Percentiles rank a stretch among this genome's conserved stretches.
Conservation (phyloP, 2,113 vertebrate genomes). For the Scartelaos histophorus region DNA sequence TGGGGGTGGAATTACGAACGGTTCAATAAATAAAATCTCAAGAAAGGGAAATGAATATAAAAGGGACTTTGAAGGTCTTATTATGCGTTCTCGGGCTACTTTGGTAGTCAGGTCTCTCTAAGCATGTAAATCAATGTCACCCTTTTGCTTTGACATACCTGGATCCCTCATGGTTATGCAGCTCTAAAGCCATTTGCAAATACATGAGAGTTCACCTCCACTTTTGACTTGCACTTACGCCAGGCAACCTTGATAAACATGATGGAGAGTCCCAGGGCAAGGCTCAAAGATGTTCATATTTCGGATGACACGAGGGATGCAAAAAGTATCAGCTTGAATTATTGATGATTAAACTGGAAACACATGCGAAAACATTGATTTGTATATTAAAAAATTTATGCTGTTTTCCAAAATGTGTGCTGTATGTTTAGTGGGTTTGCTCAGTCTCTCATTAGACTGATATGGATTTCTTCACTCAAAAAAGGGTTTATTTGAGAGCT, state of each 20-base stretch:
- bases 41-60: neutral
- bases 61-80: conserved; percentile 4
- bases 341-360: neutral
- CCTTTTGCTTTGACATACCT: neutral
- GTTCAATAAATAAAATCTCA: neutral
- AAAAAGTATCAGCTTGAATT: neutral
- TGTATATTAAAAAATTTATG: neutral
- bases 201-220: neutral
- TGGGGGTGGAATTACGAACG: neutral
- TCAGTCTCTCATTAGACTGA: too few species aligned
- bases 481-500: too few species aligned
- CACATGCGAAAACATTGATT: neutral
- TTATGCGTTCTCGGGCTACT: neutral
- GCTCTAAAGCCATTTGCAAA: neutral
- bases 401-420: conserved; percentile 1
- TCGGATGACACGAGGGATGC: neutral
- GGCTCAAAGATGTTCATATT: neutral
- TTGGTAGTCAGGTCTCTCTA: neutral
- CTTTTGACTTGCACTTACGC: neutral
- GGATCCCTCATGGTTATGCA: neutral
- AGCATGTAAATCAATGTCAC: conserved; percentile 5
- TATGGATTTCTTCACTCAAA: too few species aligned
- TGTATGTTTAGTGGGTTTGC: neutral
- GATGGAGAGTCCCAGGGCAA: neutral
- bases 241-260: neutral